These are phyloP conservation scores for Homalodisca vitripennis DNA, from an alignment of 1,140 invertebrate species.

Conservation along the genomic window DNA sequence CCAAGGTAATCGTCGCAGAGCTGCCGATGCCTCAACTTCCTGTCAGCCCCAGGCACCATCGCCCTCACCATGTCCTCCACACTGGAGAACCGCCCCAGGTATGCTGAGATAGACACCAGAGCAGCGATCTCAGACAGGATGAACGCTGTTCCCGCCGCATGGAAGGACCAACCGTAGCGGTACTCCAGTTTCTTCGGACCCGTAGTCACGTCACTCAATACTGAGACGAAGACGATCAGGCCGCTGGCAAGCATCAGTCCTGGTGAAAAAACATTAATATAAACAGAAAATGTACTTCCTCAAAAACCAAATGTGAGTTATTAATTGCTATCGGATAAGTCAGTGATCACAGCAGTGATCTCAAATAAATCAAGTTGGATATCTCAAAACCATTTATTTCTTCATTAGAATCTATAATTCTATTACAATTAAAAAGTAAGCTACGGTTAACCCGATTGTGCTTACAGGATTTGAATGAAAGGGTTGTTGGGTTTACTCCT, in stretches of 20 bases:
- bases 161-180: conserved; percentile 70
- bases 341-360: too few species aligned
- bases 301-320: too few species aligned
- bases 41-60: conserved; percentile 61
- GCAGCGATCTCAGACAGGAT: conserved; percentile 65
- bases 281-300: too few species aligned
- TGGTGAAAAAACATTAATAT: conserved; percentile 54
- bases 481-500: too few species aligned
- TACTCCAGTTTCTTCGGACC: conserved; percentile 55
- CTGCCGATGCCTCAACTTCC: conserved; percentile 48
- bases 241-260: conserved; percentile 62
- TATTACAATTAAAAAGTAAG: too few species aligned
- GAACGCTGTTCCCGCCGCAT: conserved; percentile 62
- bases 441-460: too few species aligned
- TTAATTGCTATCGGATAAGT: too few species aligned
- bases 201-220: conserved; percentile 59
- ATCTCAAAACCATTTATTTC: too few species aligned
- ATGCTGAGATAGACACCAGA: conserved; percentile 60
- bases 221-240: conserved; percentile 60
- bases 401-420: too few species aligned
- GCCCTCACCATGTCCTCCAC: conserved; percentile 64
- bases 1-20: background rate
- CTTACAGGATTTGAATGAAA: too few species aligned
- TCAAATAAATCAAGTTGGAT: too few species aligned
- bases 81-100: conserved; percentile 60